A percentile compares a stretch with the other conserved stretches of the same genome.
Conservation (phyloP, 2,888 invertebrate genomes). For the Nesidiocoris tenuis region DNA sequence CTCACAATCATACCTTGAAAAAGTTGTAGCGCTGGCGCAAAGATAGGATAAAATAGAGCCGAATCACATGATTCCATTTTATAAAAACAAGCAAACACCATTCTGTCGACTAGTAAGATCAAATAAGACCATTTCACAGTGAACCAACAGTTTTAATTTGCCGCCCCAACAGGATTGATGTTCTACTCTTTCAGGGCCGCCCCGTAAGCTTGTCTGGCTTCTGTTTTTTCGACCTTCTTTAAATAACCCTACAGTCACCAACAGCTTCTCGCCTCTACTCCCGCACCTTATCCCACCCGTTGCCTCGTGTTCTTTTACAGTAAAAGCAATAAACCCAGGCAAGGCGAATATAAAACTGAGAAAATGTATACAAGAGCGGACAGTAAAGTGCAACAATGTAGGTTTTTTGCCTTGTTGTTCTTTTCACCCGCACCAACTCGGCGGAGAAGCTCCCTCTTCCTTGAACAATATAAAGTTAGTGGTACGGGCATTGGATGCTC, state of each 20-base stretch:
- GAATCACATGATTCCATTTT: too few species aligned
- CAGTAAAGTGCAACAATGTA: slow-evolving; percentile 39
- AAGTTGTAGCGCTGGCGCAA: too few species aligned
- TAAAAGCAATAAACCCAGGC: slow-evolving; percentile 30
- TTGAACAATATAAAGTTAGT: slow-evolving; percentile 31
- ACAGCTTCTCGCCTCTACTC: neutral
- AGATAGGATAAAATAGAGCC: too few species aligned
- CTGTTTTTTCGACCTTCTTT: slow-evolving; percentile 6
- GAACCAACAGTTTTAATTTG: too few species aligned
- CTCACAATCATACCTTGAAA: too few species aligned
- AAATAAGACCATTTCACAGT: too few species aligned
- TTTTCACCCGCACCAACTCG: slow-evolving; percentile 5
- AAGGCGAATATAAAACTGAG: slow-evolving; percentile 29
- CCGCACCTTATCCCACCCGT: neutral
- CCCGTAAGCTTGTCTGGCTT: neutral
- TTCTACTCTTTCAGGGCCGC: neutral
- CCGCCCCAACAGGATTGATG: neutral
- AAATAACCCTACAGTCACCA: neutral
- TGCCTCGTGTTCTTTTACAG: slow-evolving; percentile 4
- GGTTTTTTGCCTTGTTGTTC: slow-evolving; percentile 16
- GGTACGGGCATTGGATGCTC: neutral
- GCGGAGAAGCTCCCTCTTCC: neutral
- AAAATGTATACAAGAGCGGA: slow-evolving; percentile 35
- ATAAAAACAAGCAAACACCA: too few species aligned
- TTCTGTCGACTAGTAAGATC: too few species aligned